These are phyloP conservation scores for Dryadula phaetusa DNA, from an alignment of 2,888 invertebrate genomes.

Conservation along the genomic window DNA sequence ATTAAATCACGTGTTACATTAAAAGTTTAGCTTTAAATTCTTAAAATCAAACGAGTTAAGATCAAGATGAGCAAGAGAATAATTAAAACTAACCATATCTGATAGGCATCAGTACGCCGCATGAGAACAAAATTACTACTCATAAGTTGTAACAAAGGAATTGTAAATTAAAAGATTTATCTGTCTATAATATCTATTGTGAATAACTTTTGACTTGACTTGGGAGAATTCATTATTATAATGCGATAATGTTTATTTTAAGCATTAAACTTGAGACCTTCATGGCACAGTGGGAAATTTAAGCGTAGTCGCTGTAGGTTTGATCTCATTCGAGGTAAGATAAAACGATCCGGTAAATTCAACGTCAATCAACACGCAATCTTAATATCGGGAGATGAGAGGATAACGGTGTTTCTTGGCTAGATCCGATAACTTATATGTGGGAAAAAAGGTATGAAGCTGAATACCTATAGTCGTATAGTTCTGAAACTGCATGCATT, in stretches of 20 bases:
- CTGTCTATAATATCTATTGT: constrained; percentile 12
- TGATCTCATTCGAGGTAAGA: too few relatives aligned
- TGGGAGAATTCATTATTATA: background rate
- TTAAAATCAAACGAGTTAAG: constrained; percentile 21
- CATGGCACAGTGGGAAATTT: too few relatives aligned
- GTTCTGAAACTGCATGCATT: too few relatives aligned
- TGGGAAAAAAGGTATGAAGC: too few relatives aligned
- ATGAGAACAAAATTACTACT: constrained; percentile 40
- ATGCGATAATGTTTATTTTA: background rate
- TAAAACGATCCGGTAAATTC: too few relatives aligned
- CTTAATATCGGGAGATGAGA: too few relatives aligned
- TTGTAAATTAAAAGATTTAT: constrained; percentile 35
- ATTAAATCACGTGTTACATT: background rate
- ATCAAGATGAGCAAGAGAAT: constrained; percentile 35
- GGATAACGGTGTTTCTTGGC: too few relatives aligned
- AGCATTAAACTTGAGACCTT: background rate
- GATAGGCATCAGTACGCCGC: constrained; percentile 36
- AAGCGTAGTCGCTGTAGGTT: too few relatives aligned
- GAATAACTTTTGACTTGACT: constrained; percentile 20
- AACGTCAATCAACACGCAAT: too few relatives aligned
- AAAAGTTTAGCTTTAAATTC: background rate
- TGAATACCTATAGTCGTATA: too few relatives aligned
- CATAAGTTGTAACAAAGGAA: constrained; percentile 36
- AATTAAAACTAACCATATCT: constrained; percentile 37
- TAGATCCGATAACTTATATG: too few relatives aligned